Evolutionary conservation across 2,797 vertebrate genomes (phyloP).

Genomic region (Darevskia nairensis): DNA sequence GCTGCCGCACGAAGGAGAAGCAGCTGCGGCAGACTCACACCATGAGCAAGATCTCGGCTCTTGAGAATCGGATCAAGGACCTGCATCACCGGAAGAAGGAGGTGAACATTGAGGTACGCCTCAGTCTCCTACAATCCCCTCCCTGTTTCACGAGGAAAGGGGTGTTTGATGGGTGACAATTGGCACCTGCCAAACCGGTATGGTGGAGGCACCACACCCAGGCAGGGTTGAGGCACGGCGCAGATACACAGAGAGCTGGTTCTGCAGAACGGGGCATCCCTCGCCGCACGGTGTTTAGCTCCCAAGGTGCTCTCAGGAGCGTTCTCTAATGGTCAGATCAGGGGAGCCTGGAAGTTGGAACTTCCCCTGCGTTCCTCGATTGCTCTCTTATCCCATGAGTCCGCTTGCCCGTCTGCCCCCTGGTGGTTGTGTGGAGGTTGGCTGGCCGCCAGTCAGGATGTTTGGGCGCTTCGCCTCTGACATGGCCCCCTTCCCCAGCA

Average conservation of each 20-base stretch:
- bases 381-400: not conserved
- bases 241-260: not conserved
- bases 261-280: not conserved
- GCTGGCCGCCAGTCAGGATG: not conserved
- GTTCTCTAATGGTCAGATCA: not conserved
- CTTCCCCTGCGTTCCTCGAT: not conserved
- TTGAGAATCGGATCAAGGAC: conserved; percentile 85
- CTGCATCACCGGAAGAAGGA: conserved; percentile 90
- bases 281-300: too few species aligned
- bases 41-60: conserved; percentile 70
- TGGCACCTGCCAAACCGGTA: conserved; percentile 49
- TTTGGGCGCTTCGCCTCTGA: not conserved
- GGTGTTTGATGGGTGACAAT: not conserved
- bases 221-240: not conserved
- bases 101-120: conserved; percentile 86
- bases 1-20: conserved; percentile 36
- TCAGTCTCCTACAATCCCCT: not conserved
- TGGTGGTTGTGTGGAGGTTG: not conserved
- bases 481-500: conserved; percentile 53
- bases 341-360: not conserved
- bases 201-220: conserved; percentile 25
- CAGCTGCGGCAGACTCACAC: conserved; percentile 66
- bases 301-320: not conserved
- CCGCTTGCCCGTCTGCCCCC: not conserved
- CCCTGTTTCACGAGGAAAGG: not conserved